phyloP scores from a whole-genome alignment of 1,140 invertebrate species.

The Ips nitidus region DNA sequence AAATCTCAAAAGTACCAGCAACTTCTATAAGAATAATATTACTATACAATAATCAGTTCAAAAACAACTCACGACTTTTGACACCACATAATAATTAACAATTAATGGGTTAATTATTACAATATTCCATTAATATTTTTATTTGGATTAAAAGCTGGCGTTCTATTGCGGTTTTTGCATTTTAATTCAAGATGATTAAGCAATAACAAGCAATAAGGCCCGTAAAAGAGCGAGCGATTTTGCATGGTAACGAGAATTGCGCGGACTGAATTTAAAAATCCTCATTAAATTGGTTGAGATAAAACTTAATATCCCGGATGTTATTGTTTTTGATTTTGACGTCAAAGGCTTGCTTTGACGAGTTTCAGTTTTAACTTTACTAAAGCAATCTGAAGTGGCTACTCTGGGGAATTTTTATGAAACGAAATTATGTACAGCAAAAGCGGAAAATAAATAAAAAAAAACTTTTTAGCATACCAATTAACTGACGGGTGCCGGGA shows the following conservation, averaged over 20 bases:
- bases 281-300: conserved; percentile 14
- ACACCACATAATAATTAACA: too few species aligned
- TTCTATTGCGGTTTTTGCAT: conserved; percentile 18
- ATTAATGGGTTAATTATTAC: too few species aligned
- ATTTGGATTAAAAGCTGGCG: not conserved
- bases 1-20: too few species aligned
- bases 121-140: too few species aligned
- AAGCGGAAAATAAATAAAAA: too few species aligned
- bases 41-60: too few species aligned
- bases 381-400: too few species aligned
- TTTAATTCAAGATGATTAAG: conserved; percentile 24
- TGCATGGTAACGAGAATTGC: conserved; percentile 19
- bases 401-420: too few species aligned
- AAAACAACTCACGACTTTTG: too few species aligned
- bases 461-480: not conserved
- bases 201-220: conserved; percentile 23
- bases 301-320: conserved; percentile 2
- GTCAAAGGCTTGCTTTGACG: not conserved
- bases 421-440: too few species aligned
- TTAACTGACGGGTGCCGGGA: not conserved
- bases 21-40: too few species aligned
- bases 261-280: conserved; percentile 15
- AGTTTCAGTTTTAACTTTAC: too few species aligned
- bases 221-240: conserved; percentile 12
- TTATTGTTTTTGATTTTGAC: conserved; percentile 10